Evolutionary conservation across 2,113 vertebrate species (phyloP), one percentile per base, ranked within the genome.

Genomic region (Rhinopithecus roxellana): DNA sequence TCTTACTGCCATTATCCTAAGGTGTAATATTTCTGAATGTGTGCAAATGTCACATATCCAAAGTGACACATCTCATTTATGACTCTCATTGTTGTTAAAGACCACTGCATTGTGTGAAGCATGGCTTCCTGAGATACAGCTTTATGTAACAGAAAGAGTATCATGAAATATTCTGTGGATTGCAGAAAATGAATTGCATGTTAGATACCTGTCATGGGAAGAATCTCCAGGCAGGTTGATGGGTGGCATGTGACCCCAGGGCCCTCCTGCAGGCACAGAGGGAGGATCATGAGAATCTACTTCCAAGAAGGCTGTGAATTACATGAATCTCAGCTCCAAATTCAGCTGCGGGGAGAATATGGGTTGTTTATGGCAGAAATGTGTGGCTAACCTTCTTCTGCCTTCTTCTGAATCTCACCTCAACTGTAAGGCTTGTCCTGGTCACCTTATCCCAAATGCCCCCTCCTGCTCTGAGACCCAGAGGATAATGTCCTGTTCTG

Each of bases 101-200:
- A 61, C 25, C 81, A 12, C 4, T 43, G 2, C 85, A 16, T 13
- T n/a, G 23, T 61, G 27, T 79, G 59, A 96, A 40, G 85, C 27
- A 64, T 79, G 93, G n/a, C 77, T 48, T 79, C 50, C 9, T 67
- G 45, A 0, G 40, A 77, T 89, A 77, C 70, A 94, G 23, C 43
- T 23, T 64, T 50, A 22, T 61, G 82, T 85, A 89, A 79, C 81
- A 89, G 83, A 69, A 97, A 61, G 55, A 87, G 18, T 48, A 0
- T 8, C 83, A 90, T 0, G 5, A 35, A 84, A 77, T 57, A 18
- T 72, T 86, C 30, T 50, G 2, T 35, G 93, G 70, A 74, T 61
- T 83, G 0, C 50, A 88, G 59, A 86, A 96, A 67, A 91, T 93
- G 50, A 93, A 98, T 52, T 93, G 32, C 57, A 45, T 48, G 8